Evolutionary conservation across 2,113 vertebrate genomes (phyloP).

Genomic region (rat (Rattus norvegicus)): DNA sequence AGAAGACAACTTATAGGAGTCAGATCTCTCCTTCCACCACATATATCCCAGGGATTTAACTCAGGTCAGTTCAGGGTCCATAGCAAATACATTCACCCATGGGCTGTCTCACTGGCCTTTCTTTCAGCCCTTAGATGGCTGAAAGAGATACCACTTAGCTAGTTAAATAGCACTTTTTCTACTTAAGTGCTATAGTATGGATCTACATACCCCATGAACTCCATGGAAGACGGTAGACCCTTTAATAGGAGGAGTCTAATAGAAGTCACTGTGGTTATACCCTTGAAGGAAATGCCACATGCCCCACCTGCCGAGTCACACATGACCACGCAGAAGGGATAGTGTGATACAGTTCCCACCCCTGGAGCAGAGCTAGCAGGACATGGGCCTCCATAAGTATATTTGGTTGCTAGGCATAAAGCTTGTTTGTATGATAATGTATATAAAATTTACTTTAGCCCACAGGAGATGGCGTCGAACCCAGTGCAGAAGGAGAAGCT

Average conservation of each 20-base stretch:
- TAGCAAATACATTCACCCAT: neutral
- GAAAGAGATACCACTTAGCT: neutral
- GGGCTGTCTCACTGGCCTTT: neutral
- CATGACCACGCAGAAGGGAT: too few species aligned
- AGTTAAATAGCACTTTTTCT: neutral
- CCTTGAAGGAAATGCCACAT: neutral
- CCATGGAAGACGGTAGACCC: neutral
- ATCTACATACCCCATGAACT: neutral
- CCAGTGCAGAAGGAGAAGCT: fast-evolving
- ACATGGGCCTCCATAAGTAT: too few species aligned
- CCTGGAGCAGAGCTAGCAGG: too few species aligned
- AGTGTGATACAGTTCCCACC: too few species aligned
- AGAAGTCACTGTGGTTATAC: neutral
- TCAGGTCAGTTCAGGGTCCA: neutral
- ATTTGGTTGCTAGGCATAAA: too few species aligned
- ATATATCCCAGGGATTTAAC: neutral
- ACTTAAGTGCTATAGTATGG: neutral
- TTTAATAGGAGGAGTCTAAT: neutral
- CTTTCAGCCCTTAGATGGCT: neutral
- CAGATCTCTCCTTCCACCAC: neutral
- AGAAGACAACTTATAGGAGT: neutral
- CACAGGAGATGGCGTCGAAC: neutral
- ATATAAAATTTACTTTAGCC: neutral
- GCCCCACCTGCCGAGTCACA: too few species aligned
- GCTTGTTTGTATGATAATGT: too few species aligned